phyloP scores from a whole-genome alignment of 2,888 invertebrate species.

The Cerastis rubricosa region DNA sequence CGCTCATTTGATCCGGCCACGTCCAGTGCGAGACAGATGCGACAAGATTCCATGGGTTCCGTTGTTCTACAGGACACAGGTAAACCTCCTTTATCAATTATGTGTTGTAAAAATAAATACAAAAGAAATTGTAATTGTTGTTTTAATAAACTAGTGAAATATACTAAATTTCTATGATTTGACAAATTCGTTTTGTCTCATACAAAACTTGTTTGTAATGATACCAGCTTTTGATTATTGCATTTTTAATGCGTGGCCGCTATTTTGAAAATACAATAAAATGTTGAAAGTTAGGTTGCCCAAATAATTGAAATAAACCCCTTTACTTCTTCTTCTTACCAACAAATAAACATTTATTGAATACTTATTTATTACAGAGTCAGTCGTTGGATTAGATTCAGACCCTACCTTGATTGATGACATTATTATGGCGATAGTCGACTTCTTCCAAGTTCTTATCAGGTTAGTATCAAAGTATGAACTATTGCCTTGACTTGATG shows the following conservation, averaged over 20 bases:
- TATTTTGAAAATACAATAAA: background rate
- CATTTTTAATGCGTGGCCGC: background rate
- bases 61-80: slow-evolving; percentile 89
- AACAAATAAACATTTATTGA: background rate
- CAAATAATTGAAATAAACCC: background rate
- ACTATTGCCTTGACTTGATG: background rate
- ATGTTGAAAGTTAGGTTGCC: background rate
- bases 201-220: background rate
- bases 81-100: slow-evolving; percentile 55
- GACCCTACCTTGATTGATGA: slow-evolving; percentile 83
- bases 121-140: slow-evolving; percentile 7
- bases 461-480: slow-evolving; percentile 75
- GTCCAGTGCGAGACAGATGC: slow-evolving; percentile 76
- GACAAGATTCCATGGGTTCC: slow-evolving; percentile 92
- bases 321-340: background rate
- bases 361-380: slow-evolving; percentile 72
- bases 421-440: slow-evolving; percentile 82
- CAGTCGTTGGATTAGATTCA: slow-evolving; percentile 70
- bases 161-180: background rate
- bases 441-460: slow-evolving; percentile 87
- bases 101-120: background rate
- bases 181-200: background rate
- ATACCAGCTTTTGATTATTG: background rate
- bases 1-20: slow-evolving; percentile 76
- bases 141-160: background rate